Evolutionary conservation across 2,113 vertebrate species (phyloP), one percentile per base, ranked within the genome.

Genomic region (Pygoscelis adeliae): DNA sequence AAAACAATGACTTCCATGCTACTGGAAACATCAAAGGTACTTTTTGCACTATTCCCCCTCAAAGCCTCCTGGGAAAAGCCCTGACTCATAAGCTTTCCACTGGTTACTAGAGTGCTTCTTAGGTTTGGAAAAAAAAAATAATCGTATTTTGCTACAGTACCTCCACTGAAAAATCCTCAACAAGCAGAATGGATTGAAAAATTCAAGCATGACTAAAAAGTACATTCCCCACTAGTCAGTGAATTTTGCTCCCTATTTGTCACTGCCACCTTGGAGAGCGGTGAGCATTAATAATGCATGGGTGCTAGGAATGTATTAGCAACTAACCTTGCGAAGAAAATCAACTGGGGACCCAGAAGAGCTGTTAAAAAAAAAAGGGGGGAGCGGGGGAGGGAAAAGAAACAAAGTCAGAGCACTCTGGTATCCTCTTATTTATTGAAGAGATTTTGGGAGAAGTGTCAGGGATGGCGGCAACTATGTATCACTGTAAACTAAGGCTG

Each of bases 201-300:
- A 98, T 98, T 99, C 98, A 99, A 99, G 99, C 99, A 99, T 99
- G 99, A 99, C 99, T 99, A 99, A 99, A 99, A 99, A 99, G 98
- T 99, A 99, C 99, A 99, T 99, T 99, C 99, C 98, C 98, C 98
- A 99, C 98, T 98, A 99, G 99, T 99, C 99, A 99, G 99, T 99
- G 98, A 99, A 98, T 99, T 99, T 97, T 98, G 98, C 99, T 99
- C 99, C 98, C 99, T 99, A 99, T 99, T 99, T 99, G 99, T 99
- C 99, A 99, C 99, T 99, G 99, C 99, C 99, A 99, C 99, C 99
- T 99, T 99, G 99, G 99, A 99, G 98, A 99, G 98, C 96, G 72
- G 98, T 97, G 97, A 98, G 98, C 99, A 99, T 99, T 99, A 99
- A 99, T 99, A 99, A 99, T 99, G 99, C 99, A 99, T 99, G 98